phyloP scores from a whole-genome alignment of 2,797 vertebrate genomes.

The Melanotaenia maccullochi region DNA sequence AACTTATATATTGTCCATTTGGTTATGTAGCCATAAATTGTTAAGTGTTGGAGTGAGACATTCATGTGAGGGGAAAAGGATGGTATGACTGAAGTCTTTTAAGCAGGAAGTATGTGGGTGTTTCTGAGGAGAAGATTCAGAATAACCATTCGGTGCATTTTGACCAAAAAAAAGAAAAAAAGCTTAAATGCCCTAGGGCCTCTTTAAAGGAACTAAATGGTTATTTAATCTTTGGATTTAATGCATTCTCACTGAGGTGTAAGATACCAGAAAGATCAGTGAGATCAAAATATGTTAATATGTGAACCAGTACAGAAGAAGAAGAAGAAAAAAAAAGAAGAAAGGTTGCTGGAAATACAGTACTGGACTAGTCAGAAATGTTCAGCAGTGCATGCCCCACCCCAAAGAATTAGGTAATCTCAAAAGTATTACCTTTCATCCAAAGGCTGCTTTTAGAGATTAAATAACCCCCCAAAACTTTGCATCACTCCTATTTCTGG shows the following conservation, averaged over 20 bases:
- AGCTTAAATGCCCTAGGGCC: background rate
- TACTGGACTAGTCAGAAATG: background rate
- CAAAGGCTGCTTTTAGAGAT: background rate
- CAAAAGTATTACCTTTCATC: background rate
- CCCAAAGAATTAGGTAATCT: background rate
- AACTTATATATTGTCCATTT: constrained; percentile 16
- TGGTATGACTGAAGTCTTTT: constrained; percentile 27
- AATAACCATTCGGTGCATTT: background rate
- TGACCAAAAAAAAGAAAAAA: background rate
- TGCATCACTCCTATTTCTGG: background rate
- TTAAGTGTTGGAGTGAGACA: constrained; percentile 23
- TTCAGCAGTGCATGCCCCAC: background rate
- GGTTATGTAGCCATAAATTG: constrained; percentile 22
- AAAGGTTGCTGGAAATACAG: background rate
- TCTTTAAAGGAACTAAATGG: background rate
- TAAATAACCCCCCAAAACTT: background rate
- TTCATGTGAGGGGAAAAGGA: constrained; percentile 22
- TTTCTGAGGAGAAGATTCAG: constrained; percentile 20
- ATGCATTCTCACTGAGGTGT: background rate
- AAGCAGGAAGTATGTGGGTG: constrained; percentile 13
- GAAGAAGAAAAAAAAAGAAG: background rate
- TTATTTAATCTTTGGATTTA: background rate
- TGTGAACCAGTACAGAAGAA: background rate
- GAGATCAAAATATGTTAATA: background rate
- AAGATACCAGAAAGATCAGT: background rate